Base-by-base conservation (phyloP, 2,888 invertebrate genomes). In the Andrena praecox region DNA sequence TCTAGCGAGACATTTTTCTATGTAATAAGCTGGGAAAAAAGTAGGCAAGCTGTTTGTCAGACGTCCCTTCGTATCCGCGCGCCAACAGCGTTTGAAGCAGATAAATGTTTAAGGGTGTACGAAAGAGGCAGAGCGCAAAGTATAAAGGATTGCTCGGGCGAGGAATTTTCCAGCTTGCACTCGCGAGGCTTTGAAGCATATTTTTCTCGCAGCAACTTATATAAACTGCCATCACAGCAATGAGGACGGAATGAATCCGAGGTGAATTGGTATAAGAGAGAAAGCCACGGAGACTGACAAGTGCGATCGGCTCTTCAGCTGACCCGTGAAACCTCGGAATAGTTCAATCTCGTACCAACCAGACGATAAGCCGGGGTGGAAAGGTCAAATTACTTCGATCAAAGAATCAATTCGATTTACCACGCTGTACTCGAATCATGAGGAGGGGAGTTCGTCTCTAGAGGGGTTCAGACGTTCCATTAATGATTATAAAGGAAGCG, bases 321-420 rank as follows among this genome's bases (percentile, higher is more conserved):
- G 87, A 83, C 87, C 87, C 81, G 80, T 85, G 80, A 87, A 87
- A 81, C 82, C 87, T 79, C 75, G 80, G 78, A 85, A 87, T 82
- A 87, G 85, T 87, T 85, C 85, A 81, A 87, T 85, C 87, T 82
- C 76, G 20, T 71, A 67, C 42, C 64, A 64, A 67, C 62, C 56
- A 62, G 72, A 63, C 73, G 87, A 87, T 87, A 87, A 77, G 76
- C 56, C 80, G 27, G 75, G 24, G 85, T 85, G 56, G 67, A 80
- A 80, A 87, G 80, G 80, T 87, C 80, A 74, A 75, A 77, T 80
- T 79, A 75, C 82, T 78, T 73, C 75, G 75, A 81, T 73, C 85
- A 69, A 60, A 73, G 78, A 75, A 85, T 75, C 77, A 85, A 80
- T 85, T 80, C 80, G 84, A 80, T 80, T 77, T 69, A 68, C 75